Evolutionary conservation across 2,888 invertebrate genomes (phyloP), one percentile per base, ranked within the genome.

Genomic region (Pristionchus japonicus): DNA sequence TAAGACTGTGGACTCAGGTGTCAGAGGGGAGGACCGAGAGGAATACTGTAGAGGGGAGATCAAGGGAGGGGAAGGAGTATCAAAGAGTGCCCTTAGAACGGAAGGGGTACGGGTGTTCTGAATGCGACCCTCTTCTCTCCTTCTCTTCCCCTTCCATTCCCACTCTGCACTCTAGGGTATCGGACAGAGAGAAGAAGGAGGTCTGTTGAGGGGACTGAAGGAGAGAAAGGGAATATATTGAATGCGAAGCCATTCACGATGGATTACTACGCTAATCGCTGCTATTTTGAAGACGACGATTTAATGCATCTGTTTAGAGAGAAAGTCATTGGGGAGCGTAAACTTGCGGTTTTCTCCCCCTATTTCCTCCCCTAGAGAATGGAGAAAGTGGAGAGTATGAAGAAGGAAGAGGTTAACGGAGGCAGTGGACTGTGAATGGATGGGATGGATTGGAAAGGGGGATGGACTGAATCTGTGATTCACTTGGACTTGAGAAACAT

Each of bases 1-100:
- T 17, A 77, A 77, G 74, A 77, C 74, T 77, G 74, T n/a, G 37
- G 37, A n/a, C 74, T 77, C 43, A 77, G 74, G 74, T 77, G 74
- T 13, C 74, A 77, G 7, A 43, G 43, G 13, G 74, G n/a, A 17
- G 74, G 43, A 4, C 37, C 40, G 23, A 40, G 31, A 17, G 17
- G 37, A 37, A 70, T 64, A 64, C 27, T 43, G 49, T n/a, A n/a
- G 47, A 47, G 3, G n/a, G n/a, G 74, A 40, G 74, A 74, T 37
- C 9, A 74, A 31, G 74, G n/a, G 40, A 82, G 82, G 40, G 52
- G 49, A 52, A 20, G 23, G 49, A 27, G 82, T 31, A 82, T 82
- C 37, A 49, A 49, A 77, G 74, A 4, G 43, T 77, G 74, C 15
- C 40, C 74, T 77, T 77, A 23, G 43, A 23, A 77, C 37, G 43